Conservation (phyloP, 2,888 invertebrate species). For the Leptinotarsa juncta region DNA sequence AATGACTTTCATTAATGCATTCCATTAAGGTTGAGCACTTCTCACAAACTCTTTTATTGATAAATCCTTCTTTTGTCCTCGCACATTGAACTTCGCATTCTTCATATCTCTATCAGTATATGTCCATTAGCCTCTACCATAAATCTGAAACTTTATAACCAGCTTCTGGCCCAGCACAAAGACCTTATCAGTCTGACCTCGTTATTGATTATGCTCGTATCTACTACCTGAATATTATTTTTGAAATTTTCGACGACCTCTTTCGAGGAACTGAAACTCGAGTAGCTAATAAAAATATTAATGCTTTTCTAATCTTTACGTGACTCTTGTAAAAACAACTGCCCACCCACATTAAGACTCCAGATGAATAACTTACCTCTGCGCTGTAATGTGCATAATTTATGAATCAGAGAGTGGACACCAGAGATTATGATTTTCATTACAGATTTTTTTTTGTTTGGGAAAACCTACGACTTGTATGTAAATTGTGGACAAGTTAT, state of each 20-base stretch:
- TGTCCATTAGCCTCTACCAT: not conserved
- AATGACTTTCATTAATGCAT: too few species aligned
- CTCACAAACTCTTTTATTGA: too few species aligned
- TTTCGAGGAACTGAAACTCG: slow-evolving; percentile 5
- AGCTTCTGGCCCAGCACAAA: not conserved
- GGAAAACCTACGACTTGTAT: slow-evolving; percentile 4
- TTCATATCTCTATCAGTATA: not conserved
- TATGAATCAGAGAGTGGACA: slow-evolving; percentile 13
- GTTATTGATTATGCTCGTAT: not conserved
- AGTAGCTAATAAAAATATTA: slow-evolving; percentile 19
- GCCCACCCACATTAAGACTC: slow-evolving; percentile 2
- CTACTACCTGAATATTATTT: slow-evolving; percentile 8
- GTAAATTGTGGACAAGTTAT: slow-evolving; percentile 8
- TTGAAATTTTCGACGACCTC: slow-evolving; percentile 1
- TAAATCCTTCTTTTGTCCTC: not conserved
- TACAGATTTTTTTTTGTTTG: slow-evolving; percentile 1
- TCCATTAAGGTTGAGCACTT: too few species aligned
- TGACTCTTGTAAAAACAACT: slow-evolving; percentile 19
- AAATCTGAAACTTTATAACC: not conserved
- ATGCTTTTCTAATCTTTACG: slow-evolving; percentile 16
- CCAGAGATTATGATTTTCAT: slow-evolving; percentile 8
- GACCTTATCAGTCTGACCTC: slow-evolving; percentile 11
- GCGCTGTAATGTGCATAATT: slow-evolving; percentile 3
- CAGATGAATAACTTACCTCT: not conserved
- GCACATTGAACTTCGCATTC: not conserved